Evolutionary conservation across 2,797 vertebrate genomes (phyloP), one percentile per base, ranked within the genome.

Genomic region (Otolemur crassicaudatus): DNA sequence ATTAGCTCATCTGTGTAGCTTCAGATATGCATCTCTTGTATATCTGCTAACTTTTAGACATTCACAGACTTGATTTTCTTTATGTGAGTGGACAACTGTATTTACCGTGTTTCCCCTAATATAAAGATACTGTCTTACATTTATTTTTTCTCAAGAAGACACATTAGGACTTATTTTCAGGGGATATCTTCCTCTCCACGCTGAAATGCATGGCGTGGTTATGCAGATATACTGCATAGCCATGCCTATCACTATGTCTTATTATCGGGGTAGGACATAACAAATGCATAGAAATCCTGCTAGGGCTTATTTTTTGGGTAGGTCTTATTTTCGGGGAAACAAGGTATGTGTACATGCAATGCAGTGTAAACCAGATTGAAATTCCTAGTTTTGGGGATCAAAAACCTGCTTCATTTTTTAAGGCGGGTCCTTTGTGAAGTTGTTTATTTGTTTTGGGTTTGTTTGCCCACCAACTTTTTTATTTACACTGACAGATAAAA

Each of bases 321-420:
- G 37, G 37, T 40, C 37, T 40, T 40, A 40, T 40, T 40, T 40
- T 40, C 5, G 40, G 5, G 40, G 40, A 40, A 40, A 40, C 6
- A 7, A 5, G 40, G 27, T 92, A 25, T 73, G 11, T 83, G 75
- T 77, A 37, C 34, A 20, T 75, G 56, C 49, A 92, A 2, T 86
- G 27, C 75, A 94, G 11, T 25, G 56, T 81, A 91, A 92, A 81
- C 23, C 79, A 88, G 61, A 90, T 34, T 93, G 34, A 83, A 93
- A 88, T 89, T 86, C 29, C 67, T 95, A 72, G 56, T 76, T 96
- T 76, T 65, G 25, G 86, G 43, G 27, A 83, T 27, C 23, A 67
- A 58, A 84, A 79, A 72, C 23, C 61, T 91, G 40, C 46, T 67
- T 91, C 72, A 80, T n/a, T 94, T 91, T 90, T 85, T 61, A 79